Base-by-base conservation (phyloP, 2,888 invertebrate genomes). In the Tridacna crocea region DNA sequence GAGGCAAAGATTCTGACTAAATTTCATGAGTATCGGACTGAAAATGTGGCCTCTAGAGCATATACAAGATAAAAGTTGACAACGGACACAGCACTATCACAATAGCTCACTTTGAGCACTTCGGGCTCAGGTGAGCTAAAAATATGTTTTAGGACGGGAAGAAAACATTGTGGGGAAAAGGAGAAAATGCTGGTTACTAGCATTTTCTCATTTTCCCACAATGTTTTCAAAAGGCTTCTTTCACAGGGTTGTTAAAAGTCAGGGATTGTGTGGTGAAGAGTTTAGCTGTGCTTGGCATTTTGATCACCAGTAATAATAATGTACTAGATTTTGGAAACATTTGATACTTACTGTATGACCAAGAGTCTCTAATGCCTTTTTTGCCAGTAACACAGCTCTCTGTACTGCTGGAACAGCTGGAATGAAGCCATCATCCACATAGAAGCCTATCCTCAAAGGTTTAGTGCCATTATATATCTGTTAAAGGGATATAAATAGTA, bases 281-380 rank as follows among this genome's bases (percentile, higher is more conserved):
- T 4, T 36, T 4, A 36, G 8, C 36, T 36, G 36, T 36, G 36
- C 36, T 36, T 36, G 36, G 36, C 36, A 36, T 8, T 36, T 36
- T 36, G 36, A 36, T 36, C 36, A 36, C 2, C 8, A 36, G 36
- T 36, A 36, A 36, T 36, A 8, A 36, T 36, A 36, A 36, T 36
- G 8, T 36, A 36, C 36, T 36, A 36, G 36, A 4, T 36, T 36
- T 36, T 36, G 36, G 8, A n/a, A n/a, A 46, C 47, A 65, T 22
- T 11, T 22, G 0, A 27, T 17, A 72, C 88, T 81, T 82, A 93
- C 93, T 70, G 88, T 89, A 83, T 93, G 92, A 46, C 93, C 93
- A 74, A 83, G 83, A 24, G 79, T 73, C 78, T 92, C 88, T 48
- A 93, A 80, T 3, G 89, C 88, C 19, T 82, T 51, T 72, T 90